Evolutionary conservation across 2,113 vertebrate species (phyloP).

Genomic region (Chionis minor): DNA sequence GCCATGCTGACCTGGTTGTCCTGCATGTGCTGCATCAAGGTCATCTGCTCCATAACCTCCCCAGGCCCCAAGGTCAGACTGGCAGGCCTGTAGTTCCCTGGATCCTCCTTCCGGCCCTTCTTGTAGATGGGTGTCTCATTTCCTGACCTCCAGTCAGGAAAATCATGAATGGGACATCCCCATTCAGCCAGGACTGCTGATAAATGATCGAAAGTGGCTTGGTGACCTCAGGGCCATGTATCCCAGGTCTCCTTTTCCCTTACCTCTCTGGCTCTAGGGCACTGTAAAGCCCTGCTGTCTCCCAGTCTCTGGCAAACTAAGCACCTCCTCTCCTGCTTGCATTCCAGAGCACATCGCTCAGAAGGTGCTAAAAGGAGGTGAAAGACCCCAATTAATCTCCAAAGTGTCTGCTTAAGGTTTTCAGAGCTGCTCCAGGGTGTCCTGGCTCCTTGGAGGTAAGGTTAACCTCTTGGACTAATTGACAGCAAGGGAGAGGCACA

Average conservation of each 20-base stretch:
- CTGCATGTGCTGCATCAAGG: accelerated
- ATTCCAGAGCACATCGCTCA: not conserved
- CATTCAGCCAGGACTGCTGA: not conserved
- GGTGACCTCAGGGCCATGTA: not conserved
- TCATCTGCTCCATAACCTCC: not conserved
- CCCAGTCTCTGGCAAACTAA: not conserved
- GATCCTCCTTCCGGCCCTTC: not conserved
- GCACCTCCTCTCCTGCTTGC: not conserved
- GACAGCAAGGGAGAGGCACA: not conserved
- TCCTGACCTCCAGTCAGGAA: not conserved
- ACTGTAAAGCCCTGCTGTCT: not conserved
- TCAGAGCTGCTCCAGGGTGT: not conserved
- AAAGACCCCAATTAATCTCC: constrained; percentile 38
- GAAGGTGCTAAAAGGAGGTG: not conserved
- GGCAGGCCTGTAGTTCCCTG: not conserved
- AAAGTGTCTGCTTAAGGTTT: not conserved
- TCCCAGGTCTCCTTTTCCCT: not conserved
- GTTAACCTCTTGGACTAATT: constrained; percentile 13
- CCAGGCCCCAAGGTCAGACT: not conserved
- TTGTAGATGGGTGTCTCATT: not conserved
- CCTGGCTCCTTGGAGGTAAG: not conserved
- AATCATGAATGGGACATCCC: not conserved
- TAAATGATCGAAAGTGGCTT: not conserved
- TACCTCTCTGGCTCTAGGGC: accelerated
- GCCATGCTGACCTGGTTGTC: not conserved